Evolutionary conservation across 2,888 invertebrate genomes (phyloP).

Genomic region (Agrochola circellaris): DNA sequence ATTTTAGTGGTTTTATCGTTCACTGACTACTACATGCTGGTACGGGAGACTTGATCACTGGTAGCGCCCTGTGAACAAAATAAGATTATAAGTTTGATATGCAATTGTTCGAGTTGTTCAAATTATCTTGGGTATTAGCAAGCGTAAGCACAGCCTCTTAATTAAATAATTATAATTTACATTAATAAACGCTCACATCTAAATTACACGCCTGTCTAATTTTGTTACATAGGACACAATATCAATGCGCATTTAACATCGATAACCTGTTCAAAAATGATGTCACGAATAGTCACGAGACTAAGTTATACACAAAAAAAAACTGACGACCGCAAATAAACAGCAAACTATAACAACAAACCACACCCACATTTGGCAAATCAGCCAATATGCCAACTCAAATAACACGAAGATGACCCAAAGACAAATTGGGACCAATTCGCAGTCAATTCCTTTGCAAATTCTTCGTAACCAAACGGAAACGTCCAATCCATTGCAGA

Average conservation of each 20-base stretch:
- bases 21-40: constrained; percentile 87
- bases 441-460: constrained; percentile 51
- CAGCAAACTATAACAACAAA: constrained; percentile 36
- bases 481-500: constrained; percentile 53
- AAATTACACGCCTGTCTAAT: constrained; percentile 7
- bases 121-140: not conserved
- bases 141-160: constrained; percentile 7
- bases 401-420: constrained; percentile 35
- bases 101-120: not conserved
- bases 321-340: constrained; percentile 11
- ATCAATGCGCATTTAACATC: constrained; percentile 2
- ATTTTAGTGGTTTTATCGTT: constrained; percentile 54
- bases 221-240: not conserved
- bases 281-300: constrained; percentile 9
- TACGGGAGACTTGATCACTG: constrained; percentile 78
- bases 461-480: constrained; percentile 53
- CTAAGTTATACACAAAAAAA: constrained; percentile 2
- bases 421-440: constrained; percentile 58
- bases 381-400: constrained; percentile 31
- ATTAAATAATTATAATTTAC: not conserved
- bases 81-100: constrained; percentile 3
- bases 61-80: constrained; percentile 83
- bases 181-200: not conserved
- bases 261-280: constrained; percentile 37
- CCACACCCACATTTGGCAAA: constrained; percentile 36